phyloP scores from a whole-genome alignment of 2,113 vertebrate genomes.

The Sorex araneus region DNA sequence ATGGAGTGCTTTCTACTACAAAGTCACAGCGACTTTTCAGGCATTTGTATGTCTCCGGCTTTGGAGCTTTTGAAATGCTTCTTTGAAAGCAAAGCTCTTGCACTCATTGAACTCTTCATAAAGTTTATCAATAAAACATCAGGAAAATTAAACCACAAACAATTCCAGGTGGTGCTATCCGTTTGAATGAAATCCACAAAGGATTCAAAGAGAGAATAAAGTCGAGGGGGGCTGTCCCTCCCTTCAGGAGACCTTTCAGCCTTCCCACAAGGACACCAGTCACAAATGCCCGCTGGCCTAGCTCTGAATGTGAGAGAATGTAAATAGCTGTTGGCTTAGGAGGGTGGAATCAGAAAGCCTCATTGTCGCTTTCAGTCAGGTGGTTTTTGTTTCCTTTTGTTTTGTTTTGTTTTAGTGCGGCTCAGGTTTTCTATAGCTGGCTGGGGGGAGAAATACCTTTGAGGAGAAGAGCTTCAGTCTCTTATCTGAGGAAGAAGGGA shows the following conservation, averaged over 20 bases:
- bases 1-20: not conserved
- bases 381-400: not conserved
- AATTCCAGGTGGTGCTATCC: constrained; percentile 23
- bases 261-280: not conserved
- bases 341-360: not conserved
- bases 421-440: constrained; percentile 37
- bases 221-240: not conserved
- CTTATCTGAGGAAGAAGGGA: constrained; percentile 47
- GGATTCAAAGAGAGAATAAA: constrained; percentile 58
- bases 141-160: constrained; percentile 63
- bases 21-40: not conserved
- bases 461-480: not conserved
- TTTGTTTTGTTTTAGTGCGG: not conserved
- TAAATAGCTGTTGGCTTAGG: constrained; percentile 6
- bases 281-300: not conserved
- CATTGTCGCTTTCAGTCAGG: constrained; percentile 25
- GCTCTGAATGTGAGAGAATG: not conserved
- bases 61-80: constrained; percentile 43
- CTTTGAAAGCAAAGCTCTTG: constrained; percentile 55
- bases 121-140: constrained; percentile 60
- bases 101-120: not conserved
- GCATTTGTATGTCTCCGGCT: not conserved
- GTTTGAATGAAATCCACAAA: constrained; percentile 65
- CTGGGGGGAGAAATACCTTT: constrained; percentile 30
- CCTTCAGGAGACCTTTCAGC: not conserved